Percentiles rank a stretch among this genome's conserved stretches.
These are phyloP conservation scores for Melanostoma mellinum DNA, from an alignment of 2,888 invertebrate species.

Conservation along the genomic window DNA sequence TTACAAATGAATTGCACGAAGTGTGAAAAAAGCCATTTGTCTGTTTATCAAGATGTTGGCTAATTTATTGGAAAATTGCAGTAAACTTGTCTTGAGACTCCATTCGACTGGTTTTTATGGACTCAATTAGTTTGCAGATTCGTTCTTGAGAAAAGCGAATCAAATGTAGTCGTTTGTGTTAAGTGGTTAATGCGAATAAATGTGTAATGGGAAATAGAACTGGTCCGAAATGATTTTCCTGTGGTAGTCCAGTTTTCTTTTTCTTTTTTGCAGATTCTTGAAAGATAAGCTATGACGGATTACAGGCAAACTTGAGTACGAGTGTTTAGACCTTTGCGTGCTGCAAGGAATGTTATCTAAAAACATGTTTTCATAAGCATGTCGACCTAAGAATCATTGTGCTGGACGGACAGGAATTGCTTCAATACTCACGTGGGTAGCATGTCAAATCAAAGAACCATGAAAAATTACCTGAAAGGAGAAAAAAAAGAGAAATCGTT, in stretches of 20 bases:
- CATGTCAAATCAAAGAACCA: too few species aligned
- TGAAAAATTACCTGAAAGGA: too few species aligned
- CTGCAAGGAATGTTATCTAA: too few species aligned
- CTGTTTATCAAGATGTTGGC: slow-evolving; percentile 33
- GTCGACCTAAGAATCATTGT: too few species aligned
- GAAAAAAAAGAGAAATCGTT: too few species aligned
- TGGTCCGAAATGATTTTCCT: slow-evolving; percentile 47
- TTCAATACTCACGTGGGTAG: too few species aligned
- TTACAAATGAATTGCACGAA: slow-evolving; percentile 25
- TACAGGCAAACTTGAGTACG: too few species aligned
- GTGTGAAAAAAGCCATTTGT: slow-evolving; percentile 37
- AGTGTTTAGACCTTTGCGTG: too few species aligned
- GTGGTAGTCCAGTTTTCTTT: slow-evolving; percentile 28
- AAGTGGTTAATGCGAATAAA: not conserved
- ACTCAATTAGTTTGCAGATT: slow-evolving; percentile 8
- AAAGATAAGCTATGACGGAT: too few species aligned
- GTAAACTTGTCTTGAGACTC: slow-evolving; percentile 32
- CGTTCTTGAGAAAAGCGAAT: slow-evolving; percentile 12
- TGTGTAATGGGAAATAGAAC: slow-evolving; percentile 34
- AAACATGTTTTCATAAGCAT: too few species aligned
- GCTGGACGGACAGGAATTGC: too few species aligned
- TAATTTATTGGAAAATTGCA: slow-evolving; percentile 52
- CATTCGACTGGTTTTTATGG: slow-evolving; percentile 15
- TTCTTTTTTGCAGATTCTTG: not conserved
- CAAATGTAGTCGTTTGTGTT: slow-evolving; percentile 10